Evolutionary conservation across 2,113 vertebrate genomes (phyloP), one percentile per base, ranked within the genome.

Genomic region (Syngnathoides biaculeatus): DNA sequence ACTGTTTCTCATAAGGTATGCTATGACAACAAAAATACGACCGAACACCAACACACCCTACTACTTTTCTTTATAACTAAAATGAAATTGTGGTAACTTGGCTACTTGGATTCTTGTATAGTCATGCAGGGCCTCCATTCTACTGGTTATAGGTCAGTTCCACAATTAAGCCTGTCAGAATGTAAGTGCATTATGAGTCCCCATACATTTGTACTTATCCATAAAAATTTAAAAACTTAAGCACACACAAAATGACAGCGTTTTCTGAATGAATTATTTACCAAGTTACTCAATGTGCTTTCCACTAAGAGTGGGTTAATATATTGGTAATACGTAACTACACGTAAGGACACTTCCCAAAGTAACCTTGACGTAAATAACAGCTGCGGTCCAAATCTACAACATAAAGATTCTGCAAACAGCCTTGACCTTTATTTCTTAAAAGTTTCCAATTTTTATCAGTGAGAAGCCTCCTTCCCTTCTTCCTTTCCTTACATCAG

Each of bases 391-490:
- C 62, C 43, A 78, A 67, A 77, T 57, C 65, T 65, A 74, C 53
- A 72, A 53, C 35, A 69, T 38, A 19, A 65, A 55, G 43, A 45
- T 43, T 22, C 68, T 7, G 10, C 35, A 22, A 56, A 10, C 26
- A 13, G 47, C 11, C 53, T 12, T 4, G 14, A 70, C 64, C 68
- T 74, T 76, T 45, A 38, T 69, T 69, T 73, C 55, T 75, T 70
- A 55, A 63, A 80, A 69, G 20, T 87, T 84, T 84, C 80, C 77
- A 65, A 63, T 84, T 77, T 78, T 81, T 76, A 87, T 86, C 82
- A 78, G 66, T 66, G 69, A 79, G 76, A 27, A n/a, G 43, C 56
- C 67, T 64, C 63, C 64, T 69, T 42, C 15, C 11, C 52, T 64
- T 61, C 50, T 39, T 47, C 60, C 61, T 42, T 39, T 47, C 39